Conservation (phyloP, 2,888 invertebrate genomes). For the Galerucella nymphaeae region DNA sequence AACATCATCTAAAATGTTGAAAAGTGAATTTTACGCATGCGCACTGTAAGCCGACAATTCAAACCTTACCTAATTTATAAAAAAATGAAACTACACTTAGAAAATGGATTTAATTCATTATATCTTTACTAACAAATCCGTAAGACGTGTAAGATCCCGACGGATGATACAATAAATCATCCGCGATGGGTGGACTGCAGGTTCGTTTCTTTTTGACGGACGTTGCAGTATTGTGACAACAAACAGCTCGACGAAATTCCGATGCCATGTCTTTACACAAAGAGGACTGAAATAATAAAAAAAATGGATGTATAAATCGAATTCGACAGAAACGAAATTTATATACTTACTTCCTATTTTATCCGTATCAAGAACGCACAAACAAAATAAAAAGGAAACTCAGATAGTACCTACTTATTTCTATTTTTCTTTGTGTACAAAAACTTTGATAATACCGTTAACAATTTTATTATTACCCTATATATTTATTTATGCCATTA, state of each 20-base stretch:
- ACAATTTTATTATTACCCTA: conserved; percentile 22
- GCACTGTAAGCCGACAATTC: background rate
- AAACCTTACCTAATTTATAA: background rate
- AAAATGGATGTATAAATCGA: conserved; percentile 7
- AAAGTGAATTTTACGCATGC: no score
- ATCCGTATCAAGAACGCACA: conserved; percentile 65
- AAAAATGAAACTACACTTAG: background rate
- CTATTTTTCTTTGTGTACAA: conserved; percentile 12
- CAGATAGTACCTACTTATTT: conserved; percentile 64
- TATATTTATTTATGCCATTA: conserved; percentile 16
- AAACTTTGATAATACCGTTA: conserved; percentile 3
- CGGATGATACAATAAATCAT: conserved; percentile 63
- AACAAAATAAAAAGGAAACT: conserved; percentile 67
- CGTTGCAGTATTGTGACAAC: conserved; percentile 73
- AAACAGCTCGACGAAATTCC: conserved; percentile 76
- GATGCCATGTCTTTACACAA: conserved; percentile 80
- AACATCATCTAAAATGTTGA: no score
- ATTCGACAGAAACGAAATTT: background rate
- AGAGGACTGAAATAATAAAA: conserved; percentile 69
- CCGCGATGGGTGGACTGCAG: conserved; percentile 53
- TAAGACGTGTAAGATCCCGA: conserved; percentile 73
- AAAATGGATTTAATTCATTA: conserved; percentile 52
- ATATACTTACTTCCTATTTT: conserved; percentile 66
- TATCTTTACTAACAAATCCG: conserved; percentile 70
- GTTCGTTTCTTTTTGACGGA: conserved; percentile 61